A percentile compares a stretch with the other conserved stretches of the same genome.
phyloP scores from a whole-genome alignment of 1,140 invertebrate genomes.

The Tetramorium alpestre region DNA sequence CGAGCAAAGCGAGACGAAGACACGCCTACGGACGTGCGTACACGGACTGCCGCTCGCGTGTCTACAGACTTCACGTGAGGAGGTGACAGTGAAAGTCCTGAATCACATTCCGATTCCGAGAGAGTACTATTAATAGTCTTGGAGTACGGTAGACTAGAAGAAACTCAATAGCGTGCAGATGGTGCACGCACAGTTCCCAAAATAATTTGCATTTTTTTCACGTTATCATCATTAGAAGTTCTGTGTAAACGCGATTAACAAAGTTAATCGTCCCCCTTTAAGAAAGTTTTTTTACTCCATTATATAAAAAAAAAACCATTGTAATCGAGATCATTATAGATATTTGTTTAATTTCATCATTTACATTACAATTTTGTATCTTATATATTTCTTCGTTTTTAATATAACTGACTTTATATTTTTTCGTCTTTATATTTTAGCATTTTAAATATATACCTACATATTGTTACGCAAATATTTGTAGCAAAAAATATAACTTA shows the following conservation, averaged over 20 bases:
- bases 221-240: not conserved
- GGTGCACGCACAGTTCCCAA: not conserved
- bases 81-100: conserved; percentile 80
- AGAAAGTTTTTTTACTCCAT: not conserved
- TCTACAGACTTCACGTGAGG: conserved; percentile 75
- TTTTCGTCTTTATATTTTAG: not conserved
- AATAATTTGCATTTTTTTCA: not conserved
- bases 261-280: too few relatives aligned
- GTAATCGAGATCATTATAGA: not conserved
- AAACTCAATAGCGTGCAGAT: conserved; percentile 53
- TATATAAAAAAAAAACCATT: not conserved
- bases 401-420: not conserved
- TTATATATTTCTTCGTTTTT: not conserved
- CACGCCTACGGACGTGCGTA: conserved; percentile 53
- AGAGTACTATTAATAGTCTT: conserved; percentile 74
- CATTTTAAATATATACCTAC: not conserved
- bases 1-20: conserved; percentile 42
- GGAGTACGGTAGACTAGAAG: conserved; percentile 55
- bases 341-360: not conserved
- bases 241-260: not conserved
- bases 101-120: conserved; percentile 77
- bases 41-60: conserved; percentile 70
- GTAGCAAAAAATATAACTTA: not conserved
- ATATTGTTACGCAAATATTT: not conserved
- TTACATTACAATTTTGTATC: not conserved